These are phyloP conservation scores for Apoda limacodes DNA, from an alignment of 2,888 invertebrate genomes.

Conservation along the genomic window DNA sequence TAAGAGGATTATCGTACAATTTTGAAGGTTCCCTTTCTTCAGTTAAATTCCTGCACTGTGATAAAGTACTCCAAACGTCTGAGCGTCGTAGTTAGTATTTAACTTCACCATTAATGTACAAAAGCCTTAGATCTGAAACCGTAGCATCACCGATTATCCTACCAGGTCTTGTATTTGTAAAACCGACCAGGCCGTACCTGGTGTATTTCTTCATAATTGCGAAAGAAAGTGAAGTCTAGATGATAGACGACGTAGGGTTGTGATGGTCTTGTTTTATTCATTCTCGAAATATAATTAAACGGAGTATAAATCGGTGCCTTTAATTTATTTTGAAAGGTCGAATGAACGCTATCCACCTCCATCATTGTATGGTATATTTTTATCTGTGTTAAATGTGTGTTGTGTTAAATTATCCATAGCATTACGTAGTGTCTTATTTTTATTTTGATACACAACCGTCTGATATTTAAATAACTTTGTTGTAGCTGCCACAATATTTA, in stretches of 20 bases:
- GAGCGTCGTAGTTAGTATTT: not conserved
- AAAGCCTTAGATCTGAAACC: conserved; percentile 14
- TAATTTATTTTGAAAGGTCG: conserved; percentile 9
- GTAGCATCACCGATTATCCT: conserved; percentile 15
- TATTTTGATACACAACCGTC: conserved; percentile 17
- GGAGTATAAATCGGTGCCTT: conserved; percentile 2
- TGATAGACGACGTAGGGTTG: conserved; percentile 5
- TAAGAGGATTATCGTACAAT: not conserved
- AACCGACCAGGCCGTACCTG: not conserved
- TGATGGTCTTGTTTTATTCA: conserved; percentile 4
- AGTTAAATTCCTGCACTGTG: not conserved
- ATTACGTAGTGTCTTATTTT: conserved; percentile 12
- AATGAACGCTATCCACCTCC: conserved; percentile 14
- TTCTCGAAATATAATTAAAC: conserved; percentile 3
- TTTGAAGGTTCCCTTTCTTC: not conserved
- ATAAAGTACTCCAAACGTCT: not conserved
- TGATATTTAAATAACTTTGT: conserved; percentile 10
- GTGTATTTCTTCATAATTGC: not conserved
- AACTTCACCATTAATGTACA: not conserved
- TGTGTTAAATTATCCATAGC: conserved; percentile 8
- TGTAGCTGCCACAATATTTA: not conserved
- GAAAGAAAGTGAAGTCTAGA: not conserved
- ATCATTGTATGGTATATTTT: conserved; percentile 15
- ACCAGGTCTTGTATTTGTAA: conserved; percentile 12
- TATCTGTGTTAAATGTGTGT: conserved; percentile 3